phyloP scores from a whole-genome alignment of 2,888 invertebrate species.

The Lasioglossum oenotherae region DNA sequence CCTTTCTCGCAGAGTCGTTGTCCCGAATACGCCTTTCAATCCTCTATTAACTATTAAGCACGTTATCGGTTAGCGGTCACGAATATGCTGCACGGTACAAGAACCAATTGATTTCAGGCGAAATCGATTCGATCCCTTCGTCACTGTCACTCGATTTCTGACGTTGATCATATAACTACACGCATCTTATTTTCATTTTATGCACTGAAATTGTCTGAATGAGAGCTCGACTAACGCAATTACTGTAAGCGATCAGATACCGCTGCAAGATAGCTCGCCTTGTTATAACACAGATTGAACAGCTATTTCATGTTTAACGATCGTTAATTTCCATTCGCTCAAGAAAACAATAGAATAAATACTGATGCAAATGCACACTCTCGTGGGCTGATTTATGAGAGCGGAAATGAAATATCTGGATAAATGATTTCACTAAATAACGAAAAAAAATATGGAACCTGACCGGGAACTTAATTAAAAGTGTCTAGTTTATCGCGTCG shows the following conservation, averaged over 20 bases:
- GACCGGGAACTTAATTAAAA: background rate
- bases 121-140: conserved; percentile 6
- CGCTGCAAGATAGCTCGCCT: background rate
- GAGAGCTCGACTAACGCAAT: background rate
- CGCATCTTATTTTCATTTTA: background rate
- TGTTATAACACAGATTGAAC: background rate
- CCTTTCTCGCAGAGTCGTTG: conserved; percentile 35
- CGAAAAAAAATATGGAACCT: background rate
- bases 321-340: background rate
- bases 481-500: background rate
- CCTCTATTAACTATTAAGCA: background rate
- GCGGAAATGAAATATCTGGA: background rate
- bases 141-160: background rate
- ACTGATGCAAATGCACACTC: background rate
- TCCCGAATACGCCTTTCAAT: background rate
- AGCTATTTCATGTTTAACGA: background rate
- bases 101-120: background rate
- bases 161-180: background rate
- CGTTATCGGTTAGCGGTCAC: background rate
- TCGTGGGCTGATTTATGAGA: background rate
- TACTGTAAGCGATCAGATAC: background rate
- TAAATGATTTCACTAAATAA: background rate
- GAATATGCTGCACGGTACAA: background rate
- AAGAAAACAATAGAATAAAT: background rate
- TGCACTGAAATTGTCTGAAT: background rate